Evolutionary conservation across 2,113 vertebrate genomes (phyloP).

Genomic region (Scartelaos histophorus): DNA sequence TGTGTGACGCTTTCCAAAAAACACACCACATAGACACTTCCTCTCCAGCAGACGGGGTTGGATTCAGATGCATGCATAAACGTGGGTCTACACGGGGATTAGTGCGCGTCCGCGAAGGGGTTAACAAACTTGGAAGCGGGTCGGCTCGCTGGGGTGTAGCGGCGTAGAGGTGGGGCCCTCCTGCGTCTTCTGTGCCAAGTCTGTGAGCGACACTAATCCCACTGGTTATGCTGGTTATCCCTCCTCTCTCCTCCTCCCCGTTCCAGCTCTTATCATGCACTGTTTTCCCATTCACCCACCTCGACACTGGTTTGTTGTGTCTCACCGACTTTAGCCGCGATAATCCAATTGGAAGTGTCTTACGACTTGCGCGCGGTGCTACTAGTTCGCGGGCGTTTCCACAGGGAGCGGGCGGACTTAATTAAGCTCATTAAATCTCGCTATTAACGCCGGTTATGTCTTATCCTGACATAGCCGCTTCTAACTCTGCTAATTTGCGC

Average conservation of each 20-base stretch:
- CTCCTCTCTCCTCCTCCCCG: slow-evolving; percentile 40
- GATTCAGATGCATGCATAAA: background rate
- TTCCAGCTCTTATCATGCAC: slow-evolving; percentile 50
- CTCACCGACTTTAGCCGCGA: slow-evolving; percentile 65
- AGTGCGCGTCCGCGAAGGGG: slow-evolving; percentile 3
- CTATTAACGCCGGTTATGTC: slow-evolving; percentile 75
- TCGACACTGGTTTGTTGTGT: slow-evolving; percentile 53
- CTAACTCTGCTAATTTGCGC: slow-evolving; percentile 62
- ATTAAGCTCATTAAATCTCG: slow-evolving; percentile 78
- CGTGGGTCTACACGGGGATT: background rate
- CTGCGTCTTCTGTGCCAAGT: slow-evolving; percentile 57
- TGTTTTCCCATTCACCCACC: slow-evolving; percentile 36
- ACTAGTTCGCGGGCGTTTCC: slow-evolving; percentile 62
- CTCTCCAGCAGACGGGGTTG: background rate
- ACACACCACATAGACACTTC: background rate
- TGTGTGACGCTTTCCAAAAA: background rate
- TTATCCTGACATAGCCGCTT: slow-evolving; percentile 66
- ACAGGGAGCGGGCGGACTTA: slow-evolving; percentile 71
- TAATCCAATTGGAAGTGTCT: slow-evolving; percentile 72
- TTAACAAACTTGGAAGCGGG: slow-evolving; percentile 42
- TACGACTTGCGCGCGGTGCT: slow-evolving; percentile 48
- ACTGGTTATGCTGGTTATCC: slow-evolving; percentile 64
- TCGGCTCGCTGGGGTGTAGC: slow-evolving; percentile 45
- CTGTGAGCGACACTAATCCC: slow-evolving; percentile 73
- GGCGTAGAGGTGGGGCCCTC: slow-evolving; percentile 38